These are phyloP conservation scores for Babylonia areolata DNA, from an alignment of 1,140 invertebrate species.

Conservation along the genomic window DNA sequence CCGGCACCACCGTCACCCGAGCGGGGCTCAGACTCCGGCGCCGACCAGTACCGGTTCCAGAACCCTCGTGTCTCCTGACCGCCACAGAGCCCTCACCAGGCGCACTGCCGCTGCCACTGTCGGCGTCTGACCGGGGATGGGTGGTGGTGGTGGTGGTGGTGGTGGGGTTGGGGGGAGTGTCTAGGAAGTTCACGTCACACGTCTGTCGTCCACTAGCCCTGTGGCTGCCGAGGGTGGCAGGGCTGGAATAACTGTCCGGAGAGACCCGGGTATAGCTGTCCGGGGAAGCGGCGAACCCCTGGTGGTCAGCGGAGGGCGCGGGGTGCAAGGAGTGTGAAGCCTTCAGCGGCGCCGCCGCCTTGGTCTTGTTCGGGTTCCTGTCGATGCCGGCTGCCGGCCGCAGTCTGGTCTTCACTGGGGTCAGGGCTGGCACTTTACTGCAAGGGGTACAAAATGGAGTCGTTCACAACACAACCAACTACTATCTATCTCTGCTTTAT, in stretches of 20 bases:
- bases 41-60: not conserved
- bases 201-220: not conserved
- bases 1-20: constrained; percentile 22
- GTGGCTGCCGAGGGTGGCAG: not conserved
- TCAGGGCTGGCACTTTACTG: not conserved
- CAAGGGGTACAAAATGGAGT: not conserved
- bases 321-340: not conserved
- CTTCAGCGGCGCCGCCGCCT: not conserved
- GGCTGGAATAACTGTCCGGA: no score
- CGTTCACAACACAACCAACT: no score
- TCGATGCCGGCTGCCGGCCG: not conserved
- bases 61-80: not conserved
- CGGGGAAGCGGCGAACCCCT: not conserved
- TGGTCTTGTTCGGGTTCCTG: not conserved
- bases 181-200: not conserved
- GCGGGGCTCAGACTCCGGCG: not conserved
- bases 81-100: no score
- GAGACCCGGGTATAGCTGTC: no score
- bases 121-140: no score
- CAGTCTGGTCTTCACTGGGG: not conserved
- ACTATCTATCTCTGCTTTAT: no score
- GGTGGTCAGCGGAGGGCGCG: not conserved
- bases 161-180: no score
- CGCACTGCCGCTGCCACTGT: no score
- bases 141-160: no score